phyloP scores from a whole-genome alignment of 2,113 vertebrate genomes.

The Sturnus vulgaris region DNA sequence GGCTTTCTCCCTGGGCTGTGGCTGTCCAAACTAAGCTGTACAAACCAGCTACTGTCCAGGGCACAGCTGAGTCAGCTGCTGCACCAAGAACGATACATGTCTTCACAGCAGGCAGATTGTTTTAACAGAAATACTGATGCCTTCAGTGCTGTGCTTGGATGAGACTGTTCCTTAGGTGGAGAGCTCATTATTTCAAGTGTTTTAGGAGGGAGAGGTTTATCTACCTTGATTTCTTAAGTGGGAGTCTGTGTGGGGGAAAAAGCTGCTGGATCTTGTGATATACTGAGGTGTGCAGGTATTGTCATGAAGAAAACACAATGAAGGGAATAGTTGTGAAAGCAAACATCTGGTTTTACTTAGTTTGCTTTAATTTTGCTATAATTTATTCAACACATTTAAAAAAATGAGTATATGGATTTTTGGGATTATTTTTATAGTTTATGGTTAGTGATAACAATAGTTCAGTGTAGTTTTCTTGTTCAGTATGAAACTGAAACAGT shows the following conservation, averaged over 20 bases:
- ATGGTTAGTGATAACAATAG: not conserved
- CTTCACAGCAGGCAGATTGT: not conserved
- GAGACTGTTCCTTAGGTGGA: not conserved
- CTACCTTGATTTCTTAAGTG: not conserved
- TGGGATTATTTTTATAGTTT: not conserved
- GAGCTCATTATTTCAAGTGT: not conserved
- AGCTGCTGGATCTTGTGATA: not conserved
- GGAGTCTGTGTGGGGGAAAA: not conserved
- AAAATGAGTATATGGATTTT: not conserved
- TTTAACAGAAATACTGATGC: not conserved
- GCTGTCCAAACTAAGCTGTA: not conserved
- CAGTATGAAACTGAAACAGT: not conserved
- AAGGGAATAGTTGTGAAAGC: not conserved
- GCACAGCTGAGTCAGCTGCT: not conserved
- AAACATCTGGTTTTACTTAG: not conserved
- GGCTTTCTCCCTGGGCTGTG: not conserved
- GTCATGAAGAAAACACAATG: not conserved
- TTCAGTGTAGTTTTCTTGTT: not conserved
- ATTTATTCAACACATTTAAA: not conserved
- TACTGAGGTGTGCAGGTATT: not conserved
- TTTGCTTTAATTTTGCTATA: not conserved
- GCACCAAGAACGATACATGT: not conserved
- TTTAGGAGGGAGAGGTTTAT: not conserved
- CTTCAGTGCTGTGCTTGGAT: not conserved
- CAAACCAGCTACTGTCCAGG: conserved; percentile 17